phyloP scores from a whole-genome alignment of 2,888 invertebrate species.

The Odontocolon sp. region DNA sequence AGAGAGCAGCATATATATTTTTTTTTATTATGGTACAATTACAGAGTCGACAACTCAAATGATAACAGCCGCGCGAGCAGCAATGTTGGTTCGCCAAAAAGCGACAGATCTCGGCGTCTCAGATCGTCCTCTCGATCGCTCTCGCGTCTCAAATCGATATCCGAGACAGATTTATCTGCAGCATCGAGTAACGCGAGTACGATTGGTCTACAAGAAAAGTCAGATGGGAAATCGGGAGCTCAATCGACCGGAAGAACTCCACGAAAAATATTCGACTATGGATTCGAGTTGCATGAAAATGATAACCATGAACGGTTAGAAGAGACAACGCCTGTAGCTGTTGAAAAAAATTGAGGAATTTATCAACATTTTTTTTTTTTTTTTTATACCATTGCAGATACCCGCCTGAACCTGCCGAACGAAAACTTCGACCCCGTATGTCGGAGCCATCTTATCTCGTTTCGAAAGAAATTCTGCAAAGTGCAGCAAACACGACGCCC shows the following conservation, averaged over 20 bases:
- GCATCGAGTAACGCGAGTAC: slow-evolving; percentile 53
- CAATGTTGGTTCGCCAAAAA: slow-evolving; percentile 65
- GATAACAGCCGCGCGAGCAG: slow-evolving; percentile 69
- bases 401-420: slow-evolving; percentile 28
- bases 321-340: neutral
- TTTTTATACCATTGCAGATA: slow-evolving; percentile 23
- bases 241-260: slow-evolving; percentile 56
- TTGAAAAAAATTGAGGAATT: slow-evolving; percentile 19
- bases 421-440: slow-evolving; percentile 48
- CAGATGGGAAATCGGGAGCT: slow-evolving; percentile 17
- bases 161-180: slow-evolving; percentile 60
- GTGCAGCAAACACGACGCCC: slow-evolving; percentile 45
- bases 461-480: slow-evolving; percentile 54
- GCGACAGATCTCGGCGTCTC: slow-evolving; percentile 61
- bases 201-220: slow-evolving; percentile 29
- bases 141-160: slow-evolving; percentile 67
- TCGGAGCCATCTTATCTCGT: slow-evolving; percentile 54
- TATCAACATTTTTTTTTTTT: no score
- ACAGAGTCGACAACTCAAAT: slow-evolving; percentile 59
- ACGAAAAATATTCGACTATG: slow-evolving; percentile 38
- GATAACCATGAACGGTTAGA: slow-evolving; percentile 34
- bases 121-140: slow-evolving; percentile 68
- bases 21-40: slow-evolving; percentile 1
- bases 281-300: slow-evolving; percentile 26
- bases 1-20: no score